phyloP scores from a whole-genome alignment of 2,888 invertebrate genomes.

The Leucophora obtusa region DNA sequence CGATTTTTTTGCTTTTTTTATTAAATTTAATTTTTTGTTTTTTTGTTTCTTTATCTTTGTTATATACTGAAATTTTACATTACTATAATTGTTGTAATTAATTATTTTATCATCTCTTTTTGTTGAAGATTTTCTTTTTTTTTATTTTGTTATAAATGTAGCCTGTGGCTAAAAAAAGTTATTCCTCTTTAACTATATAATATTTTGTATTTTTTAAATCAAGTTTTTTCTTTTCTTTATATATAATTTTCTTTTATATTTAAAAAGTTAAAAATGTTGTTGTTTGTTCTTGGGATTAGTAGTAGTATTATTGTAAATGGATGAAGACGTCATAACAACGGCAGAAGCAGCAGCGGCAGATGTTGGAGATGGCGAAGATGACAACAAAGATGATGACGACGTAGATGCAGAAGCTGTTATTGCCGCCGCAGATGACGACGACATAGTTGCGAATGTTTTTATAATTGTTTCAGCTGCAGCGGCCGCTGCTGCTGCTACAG shows the following conservation, averaged over 20 bases:
- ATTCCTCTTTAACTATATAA: slow-evolving; percentile 60
- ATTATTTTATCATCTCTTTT: slow-evolving; percentile 67
- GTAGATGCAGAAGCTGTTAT: slow-evolving; percentile 50
- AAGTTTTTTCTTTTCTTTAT: slow-evolving; percentile 56
- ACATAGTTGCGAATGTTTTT: slow-evolving; percentile 68
- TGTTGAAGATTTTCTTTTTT: slow-evolving; percentile 52
- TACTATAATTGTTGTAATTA: slow-evolving; percentile 64
- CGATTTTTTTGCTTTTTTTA: slow-evolving; percentile 48
- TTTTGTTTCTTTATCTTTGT: slow-evolving; percentile 57
- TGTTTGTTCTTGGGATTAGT: slow-evolving; percentile 64
- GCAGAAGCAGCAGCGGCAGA: slow-evolving; percentile 38
- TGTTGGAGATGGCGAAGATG: slow-evolving; percentile 25
- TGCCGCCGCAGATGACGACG: slow-evolving; percentile 60
- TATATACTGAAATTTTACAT: slow-evolving; percentile 66
- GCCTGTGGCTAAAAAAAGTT: slow-evolving; percentile 64
- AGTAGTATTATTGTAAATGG: slow-evolving; percentile 63
- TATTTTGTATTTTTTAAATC: slow-evolving; percentile 49
- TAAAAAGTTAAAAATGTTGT: slow-evolving; percentile 62
- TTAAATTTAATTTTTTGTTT: slow-evolving; percentile 47
- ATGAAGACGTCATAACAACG: slow-evolving; percentile 63
- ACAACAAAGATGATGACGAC: slow-evolving; percentile 38
- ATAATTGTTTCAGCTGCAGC: slow-evolving; percentile 67
- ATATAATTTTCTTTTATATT: slow-evolving; percentile 57
- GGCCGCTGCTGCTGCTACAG: slow-evolving; percentile 65
- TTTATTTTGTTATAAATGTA: slow-evolving; percentile 57